Evolutionary conservation across 2,797 vertebrate genomes (phyloP).

Genomic region (Sebastes flavidus): DNA sequence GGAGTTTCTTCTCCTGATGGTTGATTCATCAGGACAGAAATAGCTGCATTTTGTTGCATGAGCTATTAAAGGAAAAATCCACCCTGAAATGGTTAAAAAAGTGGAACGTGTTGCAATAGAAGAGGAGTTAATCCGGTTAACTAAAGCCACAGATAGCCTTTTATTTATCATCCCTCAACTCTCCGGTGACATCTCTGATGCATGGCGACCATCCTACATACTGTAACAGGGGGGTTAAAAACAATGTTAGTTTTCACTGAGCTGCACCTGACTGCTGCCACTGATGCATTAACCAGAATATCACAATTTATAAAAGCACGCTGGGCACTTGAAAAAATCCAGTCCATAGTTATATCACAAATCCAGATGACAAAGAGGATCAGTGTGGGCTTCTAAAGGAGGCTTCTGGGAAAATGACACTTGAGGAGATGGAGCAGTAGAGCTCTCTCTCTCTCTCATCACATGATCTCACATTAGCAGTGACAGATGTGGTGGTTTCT

Average conservation of each 20-base stretch:
- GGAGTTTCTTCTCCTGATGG: background rate
- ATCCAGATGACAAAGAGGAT: constrained; percentile 61
- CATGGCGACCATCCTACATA: background rate
- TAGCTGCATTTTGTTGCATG: background rate
- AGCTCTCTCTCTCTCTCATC: too few relatives aligned
- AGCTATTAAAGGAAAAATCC: background rate
- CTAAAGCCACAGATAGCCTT: constrained; percentile 1
- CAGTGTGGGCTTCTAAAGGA: constrained; percentile 61
- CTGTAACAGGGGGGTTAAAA: background rate
- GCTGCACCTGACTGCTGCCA: background rate
- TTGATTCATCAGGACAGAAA: background rate
- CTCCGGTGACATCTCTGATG: background rate
- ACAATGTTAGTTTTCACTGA: background rate
- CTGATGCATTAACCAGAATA: constrained; percentile 5
- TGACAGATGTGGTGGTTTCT: too few relatives aligned
- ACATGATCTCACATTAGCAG: too few relatives aligned
- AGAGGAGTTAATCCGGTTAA: background rate
- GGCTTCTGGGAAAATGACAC: constrained; percentile 67
- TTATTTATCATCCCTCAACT: background rate
- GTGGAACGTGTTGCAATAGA: background rate
- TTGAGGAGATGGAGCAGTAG: constrained; percentile 59
- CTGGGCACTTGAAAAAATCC: constrained; percentile 40
- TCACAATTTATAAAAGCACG: constrained; percentile 40
- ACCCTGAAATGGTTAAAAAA: background rate
- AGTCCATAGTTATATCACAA: constrained; percentile 51